Base-by-base conservation (phyloP, 2,113 vertebrate species). In the Pachyramphus minor region DNA sequence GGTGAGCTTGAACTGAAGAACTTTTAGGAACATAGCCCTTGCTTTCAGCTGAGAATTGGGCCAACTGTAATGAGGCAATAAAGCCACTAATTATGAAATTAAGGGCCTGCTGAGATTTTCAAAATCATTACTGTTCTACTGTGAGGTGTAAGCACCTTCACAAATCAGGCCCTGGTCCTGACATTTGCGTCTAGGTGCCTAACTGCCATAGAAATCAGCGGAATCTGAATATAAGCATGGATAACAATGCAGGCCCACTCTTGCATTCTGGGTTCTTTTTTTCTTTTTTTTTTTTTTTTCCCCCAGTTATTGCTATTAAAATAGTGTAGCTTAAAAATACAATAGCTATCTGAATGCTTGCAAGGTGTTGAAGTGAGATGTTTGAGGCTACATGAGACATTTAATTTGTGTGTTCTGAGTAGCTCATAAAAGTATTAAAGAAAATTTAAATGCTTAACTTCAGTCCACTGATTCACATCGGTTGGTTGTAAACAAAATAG, bases 81-180 rank as follows among this genome's bases (percentile, higher is more conserved):
- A 79, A 84, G 31, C 67, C 75, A 85, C 39, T 89, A 75, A 79
- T 53, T 83, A 74, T 75, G 49, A 91, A 44, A 93, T 59, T 80
- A 89, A 91, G 33, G 39, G 64, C 49, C 72, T 76, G 42, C 49
- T 73, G 76, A 92, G 76, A 86, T 86, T 89, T 95, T 68, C 9
- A 45, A 91, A 86, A 88, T 68, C 39, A 39, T 76, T 91, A 55
- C 1, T 75, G 53, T 60, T 58, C 72, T 83, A 45, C 44, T 86
- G 42, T 44, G 80, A 83, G 44, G 53, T 80, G 68, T 73, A 91
- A 64, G 49, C 27, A 73, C 44, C 44, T 86, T 84, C 64, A 76
- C 27, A 73, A 86, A 91, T 68, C 41, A 60, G 41, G 19, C 12
- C 16, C 31, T 75, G 24, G 20, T 91, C 44, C 44, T 85, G 52